phyloP scores from a whole-genome alignment of 1,140 invertebrate species.

The Trypoxylus dichotomus region DNA sequence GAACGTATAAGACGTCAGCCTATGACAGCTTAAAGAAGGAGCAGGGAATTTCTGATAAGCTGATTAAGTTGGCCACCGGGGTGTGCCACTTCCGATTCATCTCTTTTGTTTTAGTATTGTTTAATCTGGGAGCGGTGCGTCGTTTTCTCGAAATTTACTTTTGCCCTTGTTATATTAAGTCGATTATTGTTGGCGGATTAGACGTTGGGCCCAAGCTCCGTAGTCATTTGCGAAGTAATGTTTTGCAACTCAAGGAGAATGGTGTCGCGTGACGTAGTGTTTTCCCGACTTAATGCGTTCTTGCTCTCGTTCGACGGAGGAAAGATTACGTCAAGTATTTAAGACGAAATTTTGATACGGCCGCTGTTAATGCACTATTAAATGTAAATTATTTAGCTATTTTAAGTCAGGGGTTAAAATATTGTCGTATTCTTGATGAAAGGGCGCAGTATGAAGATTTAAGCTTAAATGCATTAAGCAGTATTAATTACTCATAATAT shows the following conservation, averaged over 20 bases:
- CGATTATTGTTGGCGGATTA: conserved; percentile 23
- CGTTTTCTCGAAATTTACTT: conserved; percentile 21
- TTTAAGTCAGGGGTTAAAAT: neutral
- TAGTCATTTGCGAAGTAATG: conserved; percentile 10
- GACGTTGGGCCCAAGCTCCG: neutral
- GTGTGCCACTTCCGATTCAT: conserved; percentile 20
- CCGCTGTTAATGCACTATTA: neutral
- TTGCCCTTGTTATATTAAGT: conserved; percentile 16
- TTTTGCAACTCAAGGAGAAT: conserved; percentile 14
- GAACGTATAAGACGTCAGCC: neutral
- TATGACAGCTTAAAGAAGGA: neutral
- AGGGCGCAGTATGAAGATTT: too few relatives aligned
- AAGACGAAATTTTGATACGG: conserved; percentile 3
- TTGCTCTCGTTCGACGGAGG: neutral
- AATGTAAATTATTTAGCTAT: neutral
- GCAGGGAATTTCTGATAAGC: conserved; percentile 21
- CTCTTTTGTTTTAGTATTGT: conserved; percentile 21
- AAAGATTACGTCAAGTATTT: conserved; percentile 15
- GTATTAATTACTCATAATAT: too few relatives aligned
- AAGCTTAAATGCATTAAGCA: too few relatives aligned
- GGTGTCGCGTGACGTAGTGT: neutral
- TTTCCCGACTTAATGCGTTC: conserved; percentile 1
- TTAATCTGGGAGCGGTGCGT: conserved; percentile 20
- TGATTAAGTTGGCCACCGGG: conserved; percentile 17
- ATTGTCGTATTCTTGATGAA: neutral